Evolutionary conservation across 2,888 invertebrate genomes (phyloP), one percentile per base, ranked within the genome.

Genomic region (Ectemnius continuus): DNA sequence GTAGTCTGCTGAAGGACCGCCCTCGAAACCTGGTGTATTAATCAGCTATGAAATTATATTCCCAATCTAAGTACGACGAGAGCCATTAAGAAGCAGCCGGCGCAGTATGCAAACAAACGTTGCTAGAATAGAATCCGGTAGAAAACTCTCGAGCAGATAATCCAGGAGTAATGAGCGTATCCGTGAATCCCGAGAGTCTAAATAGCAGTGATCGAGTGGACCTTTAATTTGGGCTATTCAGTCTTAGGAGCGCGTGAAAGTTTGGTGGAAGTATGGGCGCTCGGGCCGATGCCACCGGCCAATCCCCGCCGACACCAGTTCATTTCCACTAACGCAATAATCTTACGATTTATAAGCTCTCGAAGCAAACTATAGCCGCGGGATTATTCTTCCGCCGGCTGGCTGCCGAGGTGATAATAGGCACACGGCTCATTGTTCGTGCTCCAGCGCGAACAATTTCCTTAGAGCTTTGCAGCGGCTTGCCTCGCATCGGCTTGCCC

Each of bases 301-400:
- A 57, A 57, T 67, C 66, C 66, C 66, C 61, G 66, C 52, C 72
- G 18, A 69, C 64, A 36, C 36, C 36, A 72, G 75, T 63, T 65
- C 62, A 48, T 75, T 66, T 58, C 47, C 71, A 67, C 69, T 75
- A 52, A 45, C 23, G 66, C 60, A 69, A 66, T 68, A 71, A 58
- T 46, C 66, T 58, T 47, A 13, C 65, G 48, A 72, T 77, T 61
- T 75, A 72, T 66, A 61, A 71, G 26, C 60, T 60, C 68, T 18
- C 57, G 60, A 8, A 61, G 66, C 60, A 52, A 61, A 36, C 52
- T 64, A 46, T 52, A 61, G 36, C 58, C 20, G 45, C 23, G 20
- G 2, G 20, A 48, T 56, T 48, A 71, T 68, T 67, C 69, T 60
- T 67, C 36, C 56, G 26, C 23, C 36, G 36, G 3, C 36, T 36